Base-by-base conservation (phyloP, 2,888 invertebrate species). In the Erebia palarica region DNA sequence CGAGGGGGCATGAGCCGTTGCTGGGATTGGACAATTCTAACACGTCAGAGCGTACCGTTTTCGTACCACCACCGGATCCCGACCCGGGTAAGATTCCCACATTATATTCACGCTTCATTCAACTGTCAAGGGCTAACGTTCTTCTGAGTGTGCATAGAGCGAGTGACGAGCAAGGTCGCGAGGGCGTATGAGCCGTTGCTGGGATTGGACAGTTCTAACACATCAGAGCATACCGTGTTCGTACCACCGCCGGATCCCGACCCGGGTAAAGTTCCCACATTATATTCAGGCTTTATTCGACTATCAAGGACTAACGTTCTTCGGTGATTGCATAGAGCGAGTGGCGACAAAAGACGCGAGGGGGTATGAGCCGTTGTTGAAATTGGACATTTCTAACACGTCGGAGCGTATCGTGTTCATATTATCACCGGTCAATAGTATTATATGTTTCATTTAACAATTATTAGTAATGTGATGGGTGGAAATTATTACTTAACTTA, bases 131-230 rank as follows among this genome's bases (percentile, higher is more conserved):
- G 98, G 63, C 93, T 99, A 71, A 98, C 92, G 4, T 92, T 92
- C 83, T 99, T 99, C n/a, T 85, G 99, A 99, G 99, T 99, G 84
- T 99, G 99, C 86, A 96, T 97, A 9, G 98, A 98, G 83, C 96
- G 97, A 1, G 91, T 91, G 16, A 49, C 47, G 7, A 49, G 61
- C 47, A 49, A 63, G 8, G 49, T 49, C 3, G 85, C 88, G 4
- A 80, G 81, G 1, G 84, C 82, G 0, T 87, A 88, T 68, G 94
- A 95, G 59, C 94, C 95, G 75, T 91, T 99, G 75, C 94, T 99
- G 53, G 98, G 98, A 81, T 94, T 96, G 78, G 98, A 98, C 81
- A 95, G 95, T 47, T 94, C 95, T 53, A 96, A 97, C 80, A 95
- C 94, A 72, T 97, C 96, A 78, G 99, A 99, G 88, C 94, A 98